Evolutionary conservation across 2,113 vertebrate genomes (phyloP), one percentile per base, ranked within the genome.

Genomic region (Sylvia atricapilla): DNA sequence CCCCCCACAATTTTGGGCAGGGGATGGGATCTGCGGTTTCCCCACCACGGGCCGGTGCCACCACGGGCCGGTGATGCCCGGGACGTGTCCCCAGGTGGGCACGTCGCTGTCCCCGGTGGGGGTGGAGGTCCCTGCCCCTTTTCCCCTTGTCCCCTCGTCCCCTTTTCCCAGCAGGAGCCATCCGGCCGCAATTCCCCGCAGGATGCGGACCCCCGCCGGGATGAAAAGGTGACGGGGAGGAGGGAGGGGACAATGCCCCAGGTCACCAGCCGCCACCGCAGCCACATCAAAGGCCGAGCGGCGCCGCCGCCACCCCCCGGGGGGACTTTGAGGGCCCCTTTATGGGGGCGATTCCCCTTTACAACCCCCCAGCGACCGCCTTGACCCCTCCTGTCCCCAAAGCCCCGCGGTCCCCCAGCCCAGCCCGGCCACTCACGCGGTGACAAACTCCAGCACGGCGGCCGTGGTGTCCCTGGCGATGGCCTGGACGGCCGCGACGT

Each of bases 391-490:
- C 49, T 3, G 24, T 28, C 35, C 24, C 27, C 17, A 17, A 2
- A 30, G 11, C 41, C 41, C 1, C 16, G 37, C 37, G 37, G 8
- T 10, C 52, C 66, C 7, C 7, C 12, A 9, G 46, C 37, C 10
- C 37, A 37, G 37, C 37, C 37, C 37, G 46, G 76, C 6, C 82
- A 73, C 98, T 95, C 97, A 99, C 98, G 96, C 95, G 43, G 98
- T 95, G 98, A 98, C 97, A 15, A 99, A 99, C 64, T 93, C n/a
- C 68, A 98, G 87, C 10, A 95, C 96, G 9, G 97, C 47, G 4
- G 9, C 55, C 11, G 98, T 97, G 63, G 98, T 98, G 92, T 97
- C 97, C 79, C 97, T 90, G 43, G 98, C 98, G 1, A 98, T 89
- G 5, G 87, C 94, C 86, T 98, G 98, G 89, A 99, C 88, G 69